Evolutionary conservation across 1,140 invertebrate genomes (phyloP), one percentile per base, ranked within the genome.

Genomic region (Drosophila santomea): DNA sequence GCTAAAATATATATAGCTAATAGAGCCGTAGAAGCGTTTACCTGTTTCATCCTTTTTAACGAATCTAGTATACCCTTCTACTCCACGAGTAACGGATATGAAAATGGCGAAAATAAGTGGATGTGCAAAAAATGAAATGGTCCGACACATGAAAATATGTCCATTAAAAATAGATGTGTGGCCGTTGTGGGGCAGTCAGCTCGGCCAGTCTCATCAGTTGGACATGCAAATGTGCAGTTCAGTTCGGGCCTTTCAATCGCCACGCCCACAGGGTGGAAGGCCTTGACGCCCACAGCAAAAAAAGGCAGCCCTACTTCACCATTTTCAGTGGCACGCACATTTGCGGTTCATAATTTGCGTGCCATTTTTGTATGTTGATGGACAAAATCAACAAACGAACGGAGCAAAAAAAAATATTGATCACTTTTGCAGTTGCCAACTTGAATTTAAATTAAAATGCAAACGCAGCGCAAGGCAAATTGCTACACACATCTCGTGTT

Each of bases 381-480:
- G 78, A 86, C 82, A 86, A 88, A 88, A 86, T 86, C 82, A 86
- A 86, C 82, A 85, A 84, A 78, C 60, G 58, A 47, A 47, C 15
- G 28, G 41, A 47, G 63, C 45, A 35, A 58, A 62, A 73, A 78
- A 78, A 76, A 76, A 57, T 55, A 45, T 55, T 72, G 55, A 74
- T 58, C 50, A 52, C 56, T 75, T 75, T 58, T 57, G 41, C 69
- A 64, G 82, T 68, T 79, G 59, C 80, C 75, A 82, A 88, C 78
- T 86, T 86, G 82, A 88, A 88, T 86, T 88, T 82, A 86, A 86
- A 86, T 86, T 88, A 86, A 86, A 76, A 88, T 78, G 83, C 82
- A 68, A 86, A 66, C 75, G 67, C 76, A 63, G 50, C 73, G 62
- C 50, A 79, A 54, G 66, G 66, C 74, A 82, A 79, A 88, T 15